Evolutionary conservation across 2,797 vertebrate genomes (phyloP).

Genomic region (Yasuhikotakia modesta): DNA sequence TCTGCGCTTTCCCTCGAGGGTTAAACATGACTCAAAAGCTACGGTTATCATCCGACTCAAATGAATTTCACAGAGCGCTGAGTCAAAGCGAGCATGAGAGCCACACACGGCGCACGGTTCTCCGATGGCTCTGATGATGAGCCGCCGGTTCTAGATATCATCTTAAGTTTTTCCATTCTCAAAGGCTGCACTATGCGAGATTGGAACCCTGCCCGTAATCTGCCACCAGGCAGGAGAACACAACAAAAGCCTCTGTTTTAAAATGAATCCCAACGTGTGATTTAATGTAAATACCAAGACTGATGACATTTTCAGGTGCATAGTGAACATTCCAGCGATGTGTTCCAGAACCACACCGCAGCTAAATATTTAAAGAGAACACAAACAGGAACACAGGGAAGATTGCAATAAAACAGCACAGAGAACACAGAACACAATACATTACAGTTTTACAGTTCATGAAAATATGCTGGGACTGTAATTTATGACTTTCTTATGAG

Average conservation of each 20-base stretch:
- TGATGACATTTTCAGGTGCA: slow-evolving; percentile 75
- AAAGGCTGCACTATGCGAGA: slow-evolving; percentile 59
- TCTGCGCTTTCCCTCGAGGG: slow-evolving; percentile 54
- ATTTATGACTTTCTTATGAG: background rate
- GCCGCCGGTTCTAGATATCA: slow-evolving; percentile 64
- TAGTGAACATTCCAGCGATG: slow-evolving; percentile 74
- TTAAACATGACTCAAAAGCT: slow-evolving; percentile 52
- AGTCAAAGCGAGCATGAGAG: slow-evolving; percentile 56
- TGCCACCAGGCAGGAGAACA: slow-evolving; percentile 59
- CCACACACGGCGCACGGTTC: slow-evolving; percentile 70
- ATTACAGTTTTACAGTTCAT: background rate
- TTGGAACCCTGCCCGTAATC: slow-evolving; percentile 57
- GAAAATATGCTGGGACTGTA: background rate
- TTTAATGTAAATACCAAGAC: slow-evolving; percentile 75
- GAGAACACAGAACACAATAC: background rate
- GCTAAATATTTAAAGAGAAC: slow-evolving; percentile 59
- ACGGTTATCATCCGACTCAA: slow-evolving; percentile 64
- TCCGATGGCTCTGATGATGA: slow-evolving; percentile 63
- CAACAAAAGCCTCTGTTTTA: slow-evolving; percentile 75
- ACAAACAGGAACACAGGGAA: slow-evolving; percentile 33
- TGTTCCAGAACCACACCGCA: slow-evolving; percentile 64
- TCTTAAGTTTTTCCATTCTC: slow-evolving; percentile 68
- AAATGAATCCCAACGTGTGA: slow-evolving; percentile 56
- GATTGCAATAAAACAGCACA: slow-evolving; percentile 4
- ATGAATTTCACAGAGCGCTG: slow-evolving; percentile 63